Base-by-base conservation (phyloP, 2,113 vertebrate species). In the Talpa occidentalis region DNA sequence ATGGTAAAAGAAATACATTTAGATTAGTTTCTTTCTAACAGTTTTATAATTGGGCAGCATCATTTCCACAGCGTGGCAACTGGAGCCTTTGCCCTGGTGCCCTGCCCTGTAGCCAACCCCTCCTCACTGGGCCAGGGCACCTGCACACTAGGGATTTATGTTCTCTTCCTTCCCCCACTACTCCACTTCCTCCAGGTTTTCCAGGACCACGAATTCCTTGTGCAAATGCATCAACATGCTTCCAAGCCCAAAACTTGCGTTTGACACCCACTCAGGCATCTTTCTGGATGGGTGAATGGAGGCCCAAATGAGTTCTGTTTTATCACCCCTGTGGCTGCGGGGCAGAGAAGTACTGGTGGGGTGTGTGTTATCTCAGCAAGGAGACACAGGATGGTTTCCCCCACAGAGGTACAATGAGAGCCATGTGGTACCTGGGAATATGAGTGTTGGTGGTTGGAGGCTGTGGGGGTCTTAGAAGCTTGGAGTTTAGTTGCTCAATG, bases 71-170 rank as follows among this genome's bases (percentile, higher is more conserved):
- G 4, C 10, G 64, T n/a, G 56, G 14, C 7, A 4, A 10, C 44
- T n/a, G 17, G 56, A 84, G 16, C 1, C 21, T 28, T 54, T 42
- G 2, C 1, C 11, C 14, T n/a, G 30, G 42, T 17, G 5, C 26
- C 9, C 14, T 44, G 4, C 1, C 30, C 54, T 35, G 10, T n/a
- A 40, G 10, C 12, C 1, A 0, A 0, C 22, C 10, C 2, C 0
- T 52, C 12, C 21, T 86, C 7, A 11, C 15, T 49, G 72, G n/a
- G 49, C 8, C 16, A 30, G 10, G 52, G 9, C 10, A 64, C 28
- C 21, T 24, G 2, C 26, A 26, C 2, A 30, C 6, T 10, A 35
- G 11, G 21, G 69, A 32, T 11, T 66, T 19, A n/a, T 4, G 3
- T 69, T 32, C 10, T 49, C 10, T n/a, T 9, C 19, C 9, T 10